Conservation (phyloP, 2,888 invertebrate species). For the Heliconius aoede region DNA sequence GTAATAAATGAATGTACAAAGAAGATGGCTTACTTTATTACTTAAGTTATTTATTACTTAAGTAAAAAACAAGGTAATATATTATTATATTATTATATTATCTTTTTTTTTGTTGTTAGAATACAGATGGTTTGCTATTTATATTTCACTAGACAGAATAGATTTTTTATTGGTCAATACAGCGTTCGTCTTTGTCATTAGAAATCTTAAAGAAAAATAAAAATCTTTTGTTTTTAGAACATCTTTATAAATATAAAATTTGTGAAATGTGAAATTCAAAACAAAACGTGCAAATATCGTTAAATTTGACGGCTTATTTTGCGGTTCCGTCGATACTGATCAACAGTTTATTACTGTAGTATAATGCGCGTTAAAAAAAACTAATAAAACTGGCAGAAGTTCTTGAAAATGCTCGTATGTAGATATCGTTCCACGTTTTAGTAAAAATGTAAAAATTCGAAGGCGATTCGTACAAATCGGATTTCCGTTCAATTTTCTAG, state of each 20-base stretch:
- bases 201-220: background rate
- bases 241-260: background rate
- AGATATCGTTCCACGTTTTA: constrained; percentile 58
- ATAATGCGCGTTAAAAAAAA: constrained; percentile 30
- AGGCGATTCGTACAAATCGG: constrained; percentile 64
- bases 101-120: background rate
- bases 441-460: constrained; percentile 47
- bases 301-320: constrained; percentile 30
- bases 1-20: constrained; percentile 47
- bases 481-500: constrained; percentile 80
- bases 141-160: too few relatives aligned
- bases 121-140: background rate
- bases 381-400: constrained; percentile 51
- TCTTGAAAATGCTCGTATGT: constrained; percentile 50
- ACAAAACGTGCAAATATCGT: constrained; percentile 19
- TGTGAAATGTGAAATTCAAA: background rate
- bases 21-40: constrained; percentile 46
- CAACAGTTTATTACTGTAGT: constrained; percentile 31
- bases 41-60: constrained; percentile 29
- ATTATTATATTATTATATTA: background rate
- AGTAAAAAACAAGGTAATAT: background rate
- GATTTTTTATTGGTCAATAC: too few relatives aligned
- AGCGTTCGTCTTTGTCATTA: too few relatives aligned
- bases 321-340: constrained; percentile 32
- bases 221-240: background rate